Evolutionary conservation across 2,797 vertebrate species (phyloP), one percentile per base, ranked within the genome.

Genomic region (Lutjanus argentimaculatus): DNA sequence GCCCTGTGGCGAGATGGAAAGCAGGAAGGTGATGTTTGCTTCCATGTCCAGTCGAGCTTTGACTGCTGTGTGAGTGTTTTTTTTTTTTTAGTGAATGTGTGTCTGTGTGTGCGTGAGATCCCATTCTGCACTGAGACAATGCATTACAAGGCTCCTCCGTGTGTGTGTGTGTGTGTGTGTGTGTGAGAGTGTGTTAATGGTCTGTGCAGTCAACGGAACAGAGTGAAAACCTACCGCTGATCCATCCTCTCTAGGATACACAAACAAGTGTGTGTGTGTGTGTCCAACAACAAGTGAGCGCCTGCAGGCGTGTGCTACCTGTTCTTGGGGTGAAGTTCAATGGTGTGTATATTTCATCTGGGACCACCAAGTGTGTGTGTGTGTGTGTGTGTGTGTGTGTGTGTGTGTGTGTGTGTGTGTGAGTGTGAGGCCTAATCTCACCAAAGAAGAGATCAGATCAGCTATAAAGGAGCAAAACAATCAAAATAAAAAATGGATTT

Each of bases 141-240:
- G 75, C 43, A 67, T 82, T 80, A 74, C 84, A 51, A 59, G 65
- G 82, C 65, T 59, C 73, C 17, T 67, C 10, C 14, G 17, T 13
- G 55, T 51, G 46, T 30, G 53, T 67, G 25, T 66, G 17, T 30
- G 55, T 61, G 55, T 61, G 19, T 30, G 25, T 61, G 52, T 30
- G 51, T 72, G 56, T 42, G 45, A 30, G 48, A 68, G 62, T 70
- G 67, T 71, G 53, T 75, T 83, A 87, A 87, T 84, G 72, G 86
- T 80, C 71, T 88, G 83, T 75, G 80, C 84, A 92, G 72, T 70
- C 77, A 82, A 22, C 7, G 66, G 87, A 95, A 88, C 79, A 48
- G 67, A 85, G 66, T 83, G 75, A 72, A 90, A 88, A 83, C 72
- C 77, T 77, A 80, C 59, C 8, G 30, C 79, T 85, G 85, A 82